Evolutionary conservation across 1,140 invertebrate genomes (phyloP).

Genomic region (Monomorium pharaonis): DNA sequence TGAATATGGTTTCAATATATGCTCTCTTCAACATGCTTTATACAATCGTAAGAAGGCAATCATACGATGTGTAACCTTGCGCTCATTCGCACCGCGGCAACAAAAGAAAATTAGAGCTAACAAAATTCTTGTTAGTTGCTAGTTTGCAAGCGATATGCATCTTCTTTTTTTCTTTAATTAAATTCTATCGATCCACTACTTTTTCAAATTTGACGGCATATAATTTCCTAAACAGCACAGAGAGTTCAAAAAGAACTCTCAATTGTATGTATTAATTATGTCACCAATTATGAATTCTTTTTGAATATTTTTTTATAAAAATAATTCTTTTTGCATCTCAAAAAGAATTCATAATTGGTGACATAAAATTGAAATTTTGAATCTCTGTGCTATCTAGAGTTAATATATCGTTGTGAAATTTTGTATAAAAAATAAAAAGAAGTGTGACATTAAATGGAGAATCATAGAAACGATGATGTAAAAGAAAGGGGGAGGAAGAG

Average conservation of each 20-base stretch:
- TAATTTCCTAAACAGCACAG: too few species aligned
- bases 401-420: background rate
- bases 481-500: background rate
- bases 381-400: too few species aligned
- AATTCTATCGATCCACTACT: background rate
- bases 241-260: too few species aligned
- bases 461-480: background rate
- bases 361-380: too few species aligned
- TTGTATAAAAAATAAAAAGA: background rate
- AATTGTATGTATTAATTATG: too few species aligned
- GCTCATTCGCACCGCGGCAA: background rate
- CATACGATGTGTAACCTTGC: background rate
- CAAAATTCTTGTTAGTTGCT: background rate
- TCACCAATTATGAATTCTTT: too few species aligned
- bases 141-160: background rate
- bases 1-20: background rate
- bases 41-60: background rate
- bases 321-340: too few species aligned
- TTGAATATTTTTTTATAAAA: too few species aligned
- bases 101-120: conserved; percentile 17
- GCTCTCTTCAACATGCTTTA: background rate
- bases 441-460: conserved; percentile 47
- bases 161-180: conserved; percentile 2
- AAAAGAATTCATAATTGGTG: too few species aligned
- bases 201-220: too few species aligned